Percentiles rank a stretch among this genome's conserved stretches.
Evolutionary conservation across 1,140 invertebrate species (phyloP).

Genomic region (Diorhabda sublineata): DNA sequence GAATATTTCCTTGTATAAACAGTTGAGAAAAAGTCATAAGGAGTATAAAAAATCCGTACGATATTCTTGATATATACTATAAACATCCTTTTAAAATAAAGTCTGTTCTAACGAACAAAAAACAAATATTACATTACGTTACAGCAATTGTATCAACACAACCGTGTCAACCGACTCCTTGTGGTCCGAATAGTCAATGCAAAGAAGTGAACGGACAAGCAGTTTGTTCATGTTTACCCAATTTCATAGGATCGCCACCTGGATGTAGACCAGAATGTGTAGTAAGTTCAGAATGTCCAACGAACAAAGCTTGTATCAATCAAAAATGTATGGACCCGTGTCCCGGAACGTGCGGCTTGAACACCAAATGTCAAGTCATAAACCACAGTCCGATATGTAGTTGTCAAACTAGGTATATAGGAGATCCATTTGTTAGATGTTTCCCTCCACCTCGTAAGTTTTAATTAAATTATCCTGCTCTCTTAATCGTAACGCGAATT

Average conservation of each 20-base stretch:
- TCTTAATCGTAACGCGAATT: too few relatives aligned
- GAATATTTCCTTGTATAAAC: not conserved
- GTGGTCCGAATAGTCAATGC: constrained; percentile 65
- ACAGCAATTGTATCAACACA: not conserved
- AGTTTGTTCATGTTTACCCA: constrained; percentile 60
- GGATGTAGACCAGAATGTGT: constrained; percentile 60
- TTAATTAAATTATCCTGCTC: not conserved
- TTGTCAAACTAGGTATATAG: constrained; percentile 58
- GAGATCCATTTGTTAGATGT: constrained; percentile 64
- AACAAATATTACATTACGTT: too few relatives aligned
- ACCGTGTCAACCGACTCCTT: constrained; percentile 60
- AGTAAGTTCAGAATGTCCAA: constrained; percentile 58
- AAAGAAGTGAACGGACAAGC: constrained; percentile 52
- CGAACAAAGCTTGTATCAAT: constrained; percentile 58
- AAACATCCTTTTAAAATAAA: too few relatives aligned
- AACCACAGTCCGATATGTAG: constrained; percentile 66
- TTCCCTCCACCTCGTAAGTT: constrained; percentile 53
- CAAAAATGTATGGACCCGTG: constrained; percentile 62
- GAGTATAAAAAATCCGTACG: too few relatives aligned
- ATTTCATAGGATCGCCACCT: constrained; percentile 57
- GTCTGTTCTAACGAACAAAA: too few relatives aligned
- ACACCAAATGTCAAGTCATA: constrained; percentile 59
- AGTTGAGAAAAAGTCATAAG: too few relatives aligned
- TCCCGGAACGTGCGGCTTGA: constrained; percentile 57
- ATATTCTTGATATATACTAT: too few relatives aligned